Evolutionary conservation across 2,888 invertebrate genomes (phyloP).

Genomic region (Magallana nippona): DNA sequence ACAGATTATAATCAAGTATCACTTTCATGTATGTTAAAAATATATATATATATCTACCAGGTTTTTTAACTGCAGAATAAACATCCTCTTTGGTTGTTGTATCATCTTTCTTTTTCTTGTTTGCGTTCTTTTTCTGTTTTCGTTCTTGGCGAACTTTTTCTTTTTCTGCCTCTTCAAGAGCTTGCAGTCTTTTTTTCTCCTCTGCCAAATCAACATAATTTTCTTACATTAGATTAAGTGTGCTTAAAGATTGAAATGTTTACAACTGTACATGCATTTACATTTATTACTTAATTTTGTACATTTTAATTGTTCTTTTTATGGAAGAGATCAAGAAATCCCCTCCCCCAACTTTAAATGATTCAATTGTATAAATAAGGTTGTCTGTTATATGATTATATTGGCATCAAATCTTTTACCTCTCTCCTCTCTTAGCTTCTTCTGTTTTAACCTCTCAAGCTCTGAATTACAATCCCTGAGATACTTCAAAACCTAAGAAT

Average conservation of each 20-base stretch:
- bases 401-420: conserved; percentile 51
- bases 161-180: conserved; percentile 48
- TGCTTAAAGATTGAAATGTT: too few relatives aligned
- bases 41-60: background rate
- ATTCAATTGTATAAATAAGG: too few relatives aligned
- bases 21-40: background rate
- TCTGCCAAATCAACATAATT: conserved; percentile 43
- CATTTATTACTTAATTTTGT: too few relatives aligned
- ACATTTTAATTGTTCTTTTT: too few relatives aligned
- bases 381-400: too few relatives aligned
- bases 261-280: too few relatives aligned
- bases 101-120: conserved; percentile 17
- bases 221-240: background rate
- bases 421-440: conserved; percentile 60
- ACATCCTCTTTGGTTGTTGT: background rate
- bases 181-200: conserved; percentile 52
- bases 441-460: conserved; percentile 63
- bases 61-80: background rate
- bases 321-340: too few relatives aligned
- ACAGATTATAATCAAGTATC: background rate
- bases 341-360: too few relatives aligned
- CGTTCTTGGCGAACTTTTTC: conserved; percentile 41
- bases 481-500: conserved; percentile 5
- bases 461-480: conserved; percentile 13
- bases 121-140: conserved; percentile 43